Base-by-base conservation (phyloP, 2,888 invertebrate genomes). In the Thereva nobilitata region DNA sequence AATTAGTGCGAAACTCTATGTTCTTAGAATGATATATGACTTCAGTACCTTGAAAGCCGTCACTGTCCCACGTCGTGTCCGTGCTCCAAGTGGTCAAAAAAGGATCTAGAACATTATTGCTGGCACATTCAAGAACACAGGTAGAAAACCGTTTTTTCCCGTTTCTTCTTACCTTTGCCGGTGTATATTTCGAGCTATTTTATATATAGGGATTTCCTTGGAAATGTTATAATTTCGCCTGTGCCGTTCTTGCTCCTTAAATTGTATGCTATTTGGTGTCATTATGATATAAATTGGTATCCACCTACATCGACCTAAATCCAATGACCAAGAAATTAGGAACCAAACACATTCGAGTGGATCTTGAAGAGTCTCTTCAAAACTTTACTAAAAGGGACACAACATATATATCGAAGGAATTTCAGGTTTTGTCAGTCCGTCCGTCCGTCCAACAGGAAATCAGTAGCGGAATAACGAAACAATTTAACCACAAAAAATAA, bases 181-280 rank as follows among this genome's bases (percentile, higher is more conserved):
- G 23, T 23, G 23, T 23, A 23, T 23, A 23, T 23, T 23, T 23
- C 23, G 23, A 23, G 8, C 23, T 49, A 41, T 49, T 38, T 10
- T 9, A 4, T 40, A 47, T 10, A 10, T 8, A 53, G 5, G 40
- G 37, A 8, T 59, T 37, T 23, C 47, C 23, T 52, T 42, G 44
- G 53, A 64, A 64, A 64, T 53, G 64, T 64, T 64, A 53, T 64
- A 64, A 64, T 64, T 64, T 64, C 44, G 42, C 37, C 44, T 23
- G 12, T 42, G 12, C 34, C 12, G 40, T 41, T 49, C 40, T 40
- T 54, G 45, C 55, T 59, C n/a, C 8, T 23, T 1, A 67, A 69
- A 69, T 69, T 69, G 64, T 69, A 69, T 67, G 53, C 59, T 65
- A 67, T 69, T 69, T 63, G 63, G 66, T 64, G 69, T 67, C 67